phyloP scores from a whole-genome alignment of 1,140 invertebrate genomes.

The Gonioctena quinquepunctata region DNA sequence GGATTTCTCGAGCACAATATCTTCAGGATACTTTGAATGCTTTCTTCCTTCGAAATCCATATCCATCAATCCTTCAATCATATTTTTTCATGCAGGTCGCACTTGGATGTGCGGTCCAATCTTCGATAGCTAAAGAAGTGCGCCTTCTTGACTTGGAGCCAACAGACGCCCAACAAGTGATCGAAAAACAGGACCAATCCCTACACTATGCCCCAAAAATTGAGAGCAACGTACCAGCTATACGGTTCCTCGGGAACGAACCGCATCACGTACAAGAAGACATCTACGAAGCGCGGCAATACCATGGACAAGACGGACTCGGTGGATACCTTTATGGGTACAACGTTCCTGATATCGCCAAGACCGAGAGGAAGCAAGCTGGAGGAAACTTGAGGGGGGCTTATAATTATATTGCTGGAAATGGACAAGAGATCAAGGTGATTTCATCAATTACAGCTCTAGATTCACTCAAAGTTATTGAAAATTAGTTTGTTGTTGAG shows the following conservation, averaged over 20 bases:
- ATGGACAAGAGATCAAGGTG: constrained; percentile 59
- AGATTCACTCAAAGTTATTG: too few species aligned
- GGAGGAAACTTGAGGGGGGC: constrained; percentile 60
- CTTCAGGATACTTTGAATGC: too few species aligned
- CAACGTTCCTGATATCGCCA: constrained; percentile 66
- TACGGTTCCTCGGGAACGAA: constrained; percentile 60
- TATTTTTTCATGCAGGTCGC: background rate
- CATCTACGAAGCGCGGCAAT: constrained; percentile 67
- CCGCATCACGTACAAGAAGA: constrained; percentile 68
- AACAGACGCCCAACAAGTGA: constrained; percentile 64
- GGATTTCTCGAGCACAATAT: too few species aligned
- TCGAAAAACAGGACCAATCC: constrained; percentile 56
- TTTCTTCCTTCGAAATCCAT: too few species aligned
- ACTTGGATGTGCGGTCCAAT: background rate
- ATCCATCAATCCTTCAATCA: too few species aligned
- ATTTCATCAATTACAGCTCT: too few species aligned
- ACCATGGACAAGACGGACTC: constrained; percentile 63
- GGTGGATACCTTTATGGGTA: constrained; percentile 69
- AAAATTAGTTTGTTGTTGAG: too few species aligned
- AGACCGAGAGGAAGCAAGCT: constrained; percentile 60
- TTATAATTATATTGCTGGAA: constrained; percentile 58
- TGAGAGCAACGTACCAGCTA: constrained; percentile 57
- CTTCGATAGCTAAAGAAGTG: constrained; percentile 34
- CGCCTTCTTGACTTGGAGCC: constrained; percentile 62
- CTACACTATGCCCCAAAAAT: constrained; percentile 60